Evolutionary conservation across 2,113 vertebrate species (phyloP), one percentile per base, ranked within the genome.

Genomic region (Percina caprodes): DNA sequence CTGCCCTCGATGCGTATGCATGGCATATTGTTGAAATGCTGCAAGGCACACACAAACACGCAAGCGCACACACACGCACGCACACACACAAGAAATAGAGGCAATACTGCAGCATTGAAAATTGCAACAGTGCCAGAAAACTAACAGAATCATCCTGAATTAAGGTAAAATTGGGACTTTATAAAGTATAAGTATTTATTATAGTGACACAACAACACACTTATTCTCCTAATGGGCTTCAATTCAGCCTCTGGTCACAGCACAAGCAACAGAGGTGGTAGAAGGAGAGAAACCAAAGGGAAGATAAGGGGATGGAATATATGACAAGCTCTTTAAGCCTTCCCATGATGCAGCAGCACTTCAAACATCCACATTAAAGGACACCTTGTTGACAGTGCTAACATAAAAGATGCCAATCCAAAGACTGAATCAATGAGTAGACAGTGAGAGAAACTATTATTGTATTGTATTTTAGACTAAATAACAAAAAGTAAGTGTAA

Each of bases 1-100:
- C 42, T 71, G 61, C 48, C 70, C 72, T 78, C 74, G n/a, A 70
- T 89, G 68, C 75, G 82, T 68, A 79, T 76, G 79, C 55, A 75
- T 70, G 67, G n/a, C 69, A 69, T 49, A 58, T 56, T 75, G 84
- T 59, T 69, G 52, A 72, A 69, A 55, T 0, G 15, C 74, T 79
- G 16, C 70, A 73, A 33, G 61, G 11, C 56, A 63, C 10, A 18
- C 26, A 49, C 33, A 52, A 5, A 7, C 13, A 61, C 30, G 39
- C 5, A 56, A 24, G 54, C n/a, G 51, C 66, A 54, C 66, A 62
- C 19, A 45, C 24, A 58, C 23, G 56, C 9, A 30, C 2, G 1
- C 23, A 58, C 30, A 52, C 39, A 3, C 23, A 58, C 30, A 60
- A 46, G n/a, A 49, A 23, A 52, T 6, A 66, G 30, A 71, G 2